Conservation (phyloP, 1,140 invertebrate species). For the Druon quercuslanigerum region DNA sequence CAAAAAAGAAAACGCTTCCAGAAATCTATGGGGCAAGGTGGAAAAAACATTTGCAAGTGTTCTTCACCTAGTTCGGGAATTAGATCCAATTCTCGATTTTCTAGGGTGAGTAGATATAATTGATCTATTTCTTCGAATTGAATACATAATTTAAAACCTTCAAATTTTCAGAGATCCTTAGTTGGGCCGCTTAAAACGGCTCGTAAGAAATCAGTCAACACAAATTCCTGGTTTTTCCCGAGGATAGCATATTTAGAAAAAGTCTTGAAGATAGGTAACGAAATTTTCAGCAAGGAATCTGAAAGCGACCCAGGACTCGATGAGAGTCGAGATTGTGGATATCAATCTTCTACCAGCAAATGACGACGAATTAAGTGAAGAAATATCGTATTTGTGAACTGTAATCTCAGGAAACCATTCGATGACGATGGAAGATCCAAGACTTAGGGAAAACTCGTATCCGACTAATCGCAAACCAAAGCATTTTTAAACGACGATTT, state of each 20-base stretch:
- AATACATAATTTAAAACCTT: no score
- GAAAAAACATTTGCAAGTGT: constrained; percentile 41
- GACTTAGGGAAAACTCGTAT: background rate
- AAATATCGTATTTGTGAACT: background rate
- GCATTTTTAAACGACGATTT: background rate
- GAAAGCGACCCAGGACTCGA: constrained; percentile 47
- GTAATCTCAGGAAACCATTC: background rate
- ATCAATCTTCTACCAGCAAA: constrained; percentile 65
- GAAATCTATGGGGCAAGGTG: constrained; percentile 38
- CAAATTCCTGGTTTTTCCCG: constrained; percentile 54
- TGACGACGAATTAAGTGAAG: constrained; percentile 18
- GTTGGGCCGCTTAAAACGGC: no score
- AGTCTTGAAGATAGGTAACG: constrained; percentile 47
- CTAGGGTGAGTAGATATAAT: background rate
- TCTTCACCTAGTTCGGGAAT: background rate
- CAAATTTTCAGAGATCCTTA: no score
- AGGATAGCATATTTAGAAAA: constrained; percentile 56
- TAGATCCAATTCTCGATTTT: constrained; percentile 35
- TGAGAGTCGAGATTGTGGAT: constrained; percentile 61
- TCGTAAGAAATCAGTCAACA: constrained; percentile 33
- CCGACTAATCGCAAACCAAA: no score
- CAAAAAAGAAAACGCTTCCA: constrained; percentile 57
- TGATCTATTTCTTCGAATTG: background rate
- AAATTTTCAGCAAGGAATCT: constrained; percentile 39
- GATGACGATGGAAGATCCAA: background rate